phyloP scores from a whole-genome alignment of 2,797 vertebrate species.

The Gymnoscopelus microlampas region DNA sequence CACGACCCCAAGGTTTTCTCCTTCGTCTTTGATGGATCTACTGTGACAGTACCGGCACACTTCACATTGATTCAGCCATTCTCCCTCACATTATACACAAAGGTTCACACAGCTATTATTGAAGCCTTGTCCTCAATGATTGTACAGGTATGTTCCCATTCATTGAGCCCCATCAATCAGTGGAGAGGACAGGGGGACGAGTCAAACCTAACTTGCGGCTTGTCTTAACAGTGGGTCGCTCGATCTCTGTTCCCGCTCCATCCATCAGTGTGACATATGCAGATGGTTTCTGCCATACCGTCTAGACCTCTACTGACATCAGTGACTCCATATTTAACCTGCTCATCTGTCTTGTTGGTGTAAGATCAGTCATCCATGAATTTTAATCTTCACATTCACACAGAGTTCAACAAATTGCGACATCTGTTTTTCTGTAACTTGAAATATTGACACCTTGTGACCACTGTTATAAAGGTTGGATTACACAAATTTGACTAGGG shows the following conservation, averaged over 20 bases:
- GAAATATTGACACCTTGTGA: background rate
- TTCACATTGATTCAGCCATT: slow-evolving; percentile 41
- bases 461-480: slow-evolving; percentile 4
- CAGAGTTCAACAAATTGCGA: slow-evolving; percentile 12
- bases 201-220: slow-evolving; percentile 41
- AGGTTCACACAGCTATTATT: slow-evolving; percentile 26
- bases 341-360: slow-evolving; percentile 25
- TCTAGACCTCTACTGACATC: slow-evolving; percentile 28
- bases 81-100: background rate
- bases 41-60: slow-evolving; percentile 10
- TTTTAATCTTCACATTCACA: slow-evolving; percentile 10
- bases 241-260: slow-evolving; percentile 50
- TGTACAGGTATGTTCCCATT: slow-evolving; percentile 37
- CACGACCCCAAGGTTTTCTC: slow-evolving; percentile 19
- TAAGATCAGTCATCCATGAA: background rate
- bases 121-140: slow-evolving; percentile 17
- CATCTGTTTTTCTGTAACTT: slow-evolving; percentile 19
- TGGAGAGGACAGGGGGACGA: slow-evolving; percentile 38
- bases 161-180: slow-evolving; percentile 56
- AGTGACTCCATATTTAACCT: slow-evolving; percentile 34
- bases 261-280: slow-evolving; percentile 68
- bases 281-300: slow-evolving; percentile 43
- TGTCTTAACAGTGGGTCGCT: slow-evolving; percentile 53
- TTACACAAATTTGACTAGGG: background rate
- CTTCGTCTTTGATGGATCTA: slow-evolving; percentile 21